phyloP scores from a whole-genome alignment of 2,888 invertebrate species.

The Tortrix viridana region DNA sequence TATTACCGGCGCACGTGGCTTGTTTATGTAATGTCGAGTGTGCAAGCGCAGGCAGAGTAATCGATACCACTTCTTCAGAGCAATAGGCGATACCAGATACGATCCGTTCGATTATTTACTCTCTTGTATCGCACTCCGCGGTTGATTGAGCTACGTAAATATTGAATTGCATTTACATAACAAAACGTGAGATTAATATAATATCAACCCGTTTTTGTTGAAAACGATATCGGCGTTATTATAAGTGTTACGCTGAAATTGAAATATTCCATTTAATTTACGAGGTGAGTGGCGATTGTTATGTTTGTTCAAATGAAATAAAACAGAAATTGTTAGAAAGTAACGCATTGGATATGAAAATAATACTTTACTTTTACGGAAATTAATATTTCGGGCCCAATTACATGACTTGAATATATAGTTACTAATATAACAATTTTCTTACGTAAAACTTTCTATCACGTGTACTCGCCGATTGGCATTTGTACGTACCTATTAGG shows the following conservation, averaged over 20 bases:
- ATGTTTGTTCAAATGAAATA: neutral
- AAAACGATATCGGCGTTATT: conserved; percentile 34
- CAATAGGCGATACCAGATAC: conserved; percentile 30
- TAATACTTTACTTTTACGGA: neutral
- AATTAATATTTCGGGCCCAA: neutral
- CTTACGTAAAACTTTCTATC: too few species aligned
- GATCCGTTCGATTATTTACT: conserved; percentile 34
- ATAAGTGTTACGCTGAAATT: conserved; percentile 28
- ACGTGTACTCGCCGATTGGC: too few species aligned
- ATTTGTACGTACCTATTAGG: too few species aligned
- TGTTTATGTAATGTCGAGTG: conserved; percentile 18
- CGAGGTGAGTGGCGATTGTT: neutral
- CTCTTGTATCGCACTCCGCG: conserved; percentile 27
- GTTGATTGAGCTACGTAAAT: conserved; percentile 35
- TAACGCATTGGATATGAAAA: neutral
- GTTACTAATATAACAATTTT: too few species aligned
- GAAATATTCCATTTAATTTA: conserved; percentile 8
- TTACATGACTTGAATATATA: neutral
- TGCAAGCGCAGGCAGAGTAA: conserved; percentile 17
- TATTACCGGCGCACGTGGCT: conserved; percentile 7
- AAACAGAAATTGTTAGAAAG: conserved; percentile 11
- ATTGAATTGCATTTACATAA: conserved; percentile 37
- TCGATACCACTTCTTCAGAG: conserved; percentile 24
- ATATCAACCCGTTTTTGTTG: conserved; percentile 31
- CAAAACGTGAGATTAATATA: conserved; percentile 35